phyloP scores from a whole-genome alignment of 1,140 invertebrate genomes.

The Heliconius melpomene region DNA sequence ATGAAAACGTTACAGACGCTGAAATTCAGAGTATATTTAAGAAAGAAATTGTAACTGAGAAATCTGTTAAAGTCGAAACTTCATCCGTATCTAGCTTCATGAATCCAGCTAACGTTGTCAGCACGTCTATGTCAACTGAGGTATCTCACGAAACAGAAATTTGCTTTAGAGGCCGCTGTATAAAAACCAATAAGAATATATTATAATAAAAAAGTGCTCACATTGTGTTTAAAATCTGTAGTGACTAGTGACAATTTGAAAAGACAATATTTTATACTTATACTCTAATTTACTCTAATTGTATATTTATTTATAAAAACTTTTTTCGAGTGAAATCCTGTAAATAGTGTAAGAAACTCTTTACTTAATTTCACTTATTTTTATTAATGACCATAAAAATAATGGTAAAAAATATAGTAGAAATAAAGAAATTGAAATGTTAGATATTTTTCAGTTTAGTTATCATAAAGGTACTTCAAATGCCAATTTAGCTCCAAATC shows the following conservation, averaged over 20 bases:
- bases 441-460: too few species aligned
- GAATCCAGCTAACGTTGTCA: slow-evolving; percentile 82
- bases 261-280: slow-evolving; percentile 20
- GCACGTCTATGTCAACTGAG: slow-evolving; percentile 89
- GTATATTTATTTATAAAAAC: slow-evolving; percentile 35
- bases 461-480: too few species aligned
- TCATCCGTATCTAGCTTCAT: slow-evolving; percentile 74
- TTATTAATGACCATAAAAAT: slow-evolving; percentile 37
- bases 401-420: not conserved
- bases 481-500: too few species aligned
- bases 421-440: too few species aligned
- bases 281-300: slow-evolving; percentile 6
- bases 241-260: slow-evolving; percentile 35
- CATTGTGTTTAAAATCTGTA: slow-evolving; percentile 37
- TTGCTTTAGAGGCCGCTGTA: slow-evolving; percentile 90
- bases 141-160: slow-evolving; percentile 93
- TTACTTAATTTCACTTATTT: slow-evolving; percentile 65
- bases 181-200: slow-evolving; percentile 84
- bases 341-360: slow-evolving; percentile 62
- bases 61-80: slow-evolving; percentile 53
- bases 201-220: slow-evolving; percentile 51
- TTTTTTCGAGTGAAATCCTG: slow-evolving; percentile 60
- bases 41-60: slow-evolving; percentile 50
- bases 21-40: slow-evolving; percentile 18
- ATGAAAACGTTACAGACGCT: slow-evolving; percentile 42